Conservation (phyloP, 2,797 vertebrate species). For the Okamejei kenojei region DNA sequence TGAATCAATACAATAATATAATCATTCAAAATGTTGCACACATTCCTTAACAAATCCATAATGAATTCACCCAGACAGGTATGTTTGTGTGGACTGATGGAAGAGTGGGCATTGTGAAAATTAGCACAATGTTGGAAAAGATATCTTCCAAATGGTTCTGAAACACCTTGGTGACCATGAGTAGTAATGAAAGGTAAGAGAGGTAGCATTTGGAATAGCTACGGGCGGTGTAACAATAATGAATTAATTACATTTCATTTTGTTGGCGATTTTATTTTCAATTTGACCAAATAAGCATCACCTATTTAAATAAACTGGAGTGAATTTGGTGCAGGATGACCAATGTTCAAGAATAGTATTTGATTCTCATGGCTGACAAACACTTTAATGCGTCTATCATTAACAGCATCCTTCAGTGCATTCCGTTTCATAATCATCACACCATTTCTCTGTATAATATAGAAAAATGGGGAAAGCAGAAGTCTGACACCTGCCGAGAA, state of each 20-base stretch:
- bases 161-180: background rate
- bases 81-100: background rate
- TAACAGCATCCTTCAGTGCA: background rate
- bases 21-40: background rate
- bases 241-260: background rate
- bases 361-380: background rate
- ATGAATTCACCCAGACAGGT: background rate
- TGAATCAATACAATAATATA: background rate
- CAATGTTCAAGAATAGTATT: background rate
- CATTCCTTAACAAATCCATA: background rate
- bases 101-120: background rate
- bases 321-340: background rate
- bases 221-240: background rate
- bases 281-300: background rate
- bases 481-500: background rate
- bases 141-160: background rate
- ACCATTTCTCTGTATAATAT: background rate
- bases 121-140: background rate
- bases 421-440: background rate
- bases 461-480: background rate
- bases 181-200: background rate
- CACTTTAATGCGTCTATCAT: background rate
- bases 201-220: background rate
- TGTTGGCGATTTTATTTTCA: background rate
- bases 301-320: background rate